Evolutionary conservation across 2,797 vertebrate species (phyloP).

Genomic region (Mus minutoides): DNA sequence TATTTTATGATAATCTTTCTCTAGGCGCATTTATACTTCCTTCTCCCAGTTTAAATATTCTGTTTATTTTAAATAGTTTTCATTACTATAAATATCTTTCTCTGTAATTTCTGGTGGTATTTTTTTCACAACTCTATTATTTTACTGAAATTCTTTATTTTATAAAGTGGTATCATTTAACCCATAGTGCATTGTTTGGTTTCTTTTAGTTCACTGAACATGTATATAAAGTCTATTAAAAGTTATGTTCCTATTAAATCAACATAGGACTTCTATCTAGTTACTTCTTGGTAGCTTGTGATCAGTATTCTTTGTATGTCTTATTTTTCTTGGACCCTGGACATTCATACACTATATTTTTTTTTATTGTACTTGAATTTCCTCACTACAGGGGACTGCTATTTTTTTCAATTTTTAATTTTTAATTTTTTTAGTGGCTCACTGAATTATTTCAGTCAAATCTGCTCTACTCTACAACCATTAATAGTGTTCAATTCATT

Average conservation of each 20-base stretch:
- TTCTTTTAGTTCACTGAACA: background rate
- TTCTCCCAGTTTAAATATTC: background rate
- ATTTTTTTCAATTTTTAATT: background rate
- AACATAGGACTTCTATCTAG: background rate
- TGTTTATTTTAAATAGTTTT: background rate
- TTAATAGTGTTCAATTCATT: background rate
- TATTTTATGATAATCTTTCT: background rate
- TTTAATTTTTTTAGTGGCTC: background rate
- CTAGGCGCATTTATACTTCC: background rate
- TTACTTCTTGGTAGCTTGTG: background rate
- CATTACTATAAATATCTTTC: background rate
- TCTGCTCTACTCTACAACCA: background rate
- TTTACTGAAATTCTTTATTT: background rate
- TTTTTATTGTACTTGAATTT: no score
- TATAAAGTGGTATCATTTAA: background rate
- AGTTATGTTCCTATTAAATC: background rate
- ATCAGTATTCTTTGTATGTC: background rate
- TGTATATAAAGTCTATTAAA: background rate
- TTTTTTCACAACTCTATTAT: background rate
- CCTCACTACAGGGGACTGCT: background rate
- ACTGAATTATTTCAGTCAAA: background rate
- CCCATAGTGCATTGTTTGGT: background rate
- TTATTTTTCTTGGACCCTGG: no score
- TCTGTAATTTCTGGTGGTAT: background rate
- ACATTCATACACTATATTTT: background rate